Evolutionary conservation across 2,797 vertebrate species (phyloP).

Genomic region (Syncerus caffer): DNA sequence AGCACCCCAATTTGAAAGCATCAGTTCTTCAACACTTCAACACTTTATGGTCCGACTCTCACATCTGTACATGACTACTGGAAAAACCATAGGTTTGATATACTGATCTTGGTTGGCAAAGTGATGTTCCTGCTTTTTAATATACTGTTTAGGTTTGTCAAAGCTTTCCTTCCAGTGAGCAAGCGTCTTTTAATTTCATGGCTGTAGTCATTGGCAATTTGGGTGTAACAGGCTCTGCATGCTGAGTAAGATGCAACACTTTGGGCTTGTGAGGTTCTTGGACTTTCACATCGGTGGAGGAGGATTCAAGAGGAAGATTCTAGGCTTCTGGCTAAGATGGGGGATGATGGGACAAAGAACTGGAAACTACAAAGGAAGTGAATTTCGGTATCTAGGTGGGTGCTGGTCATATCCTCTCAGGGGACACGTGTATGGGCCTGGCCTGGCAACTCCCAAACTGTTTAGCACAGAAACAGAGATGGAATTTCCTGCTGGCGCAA

Average conservation of each 20-base stretch:
- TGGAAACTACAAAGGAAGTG: rapidly evolving
- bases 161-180: background rate
- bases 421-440: rapidly evolving
- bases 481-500: background rate
- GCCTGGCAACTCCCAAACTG: background rate
- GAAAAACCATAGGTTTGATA: background rate
- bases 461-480: background rate
- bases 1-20: background rate
- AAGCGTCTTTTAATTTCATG: background rate
- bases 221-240: rapidly evolving
- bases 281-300: rapidly evolving
- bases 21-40: background rate
- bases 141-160: background rate
- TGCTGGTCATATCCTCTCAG: rapidly evolving
- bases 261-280: no score
- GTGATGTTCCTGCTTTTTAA: background rate
- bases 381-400: background rate
- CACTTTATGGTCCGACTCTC: background rate
- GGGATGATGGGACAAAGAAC: background rate
- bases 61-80: background rate
- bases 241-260: background rate
- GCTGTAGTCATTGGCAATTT: background rate
- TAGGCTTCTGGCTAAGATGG: background rate
- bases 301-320: background rate
- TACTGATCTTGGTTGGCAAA: background rate